phyloP scores from a whole-genome alignment of 1,140 invertebrate genomes.

The Battus philenor region DNA sequence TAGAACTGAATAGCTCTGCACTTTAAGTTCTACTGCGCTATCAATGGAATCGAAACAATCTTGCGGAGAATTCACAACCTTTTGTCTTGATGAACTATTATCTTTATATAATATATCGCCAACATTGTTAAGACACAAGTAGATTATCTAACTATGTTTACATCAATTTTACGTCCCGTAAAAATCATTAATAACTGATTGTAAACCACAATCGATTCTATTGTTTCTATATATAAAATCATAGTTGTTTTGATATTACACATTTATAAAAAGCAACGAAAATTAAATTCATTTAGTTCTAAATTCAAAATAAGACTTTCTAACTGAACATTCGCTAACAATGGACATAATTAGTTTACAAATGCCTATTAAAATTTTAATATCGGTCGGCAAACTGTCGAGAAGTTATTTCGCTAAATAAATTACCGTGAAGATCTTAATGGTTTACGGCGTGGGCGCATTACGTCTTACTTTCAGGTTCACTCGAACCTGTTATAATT shows the following conservation, averaged over 20 bases:
- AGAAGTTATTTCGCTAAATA: constrained; percentile 1
- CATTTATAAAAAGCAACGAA: not conserved
- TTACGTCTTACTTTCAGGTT: constrained; percentile 4
- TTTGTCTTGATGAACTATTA: too few species aligned
- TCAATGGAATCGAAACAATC: constrained; percentile 1
- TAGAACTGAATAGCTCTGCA: not conserved
- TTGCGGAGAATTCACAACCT: not conserved
- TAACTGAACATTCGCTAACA: too few species aligned
- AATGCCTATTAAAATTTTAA: too few species aligned
- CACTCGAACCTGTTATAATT: too few species aligned
- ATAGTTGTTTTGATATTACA: not conserved
- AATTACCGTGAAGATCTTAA: constrained; percentile 11
- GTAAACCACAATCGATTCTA: too few species aligned
- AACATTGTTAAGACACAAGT: too few species aligned
- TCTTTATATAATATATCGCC: too few species aligned
- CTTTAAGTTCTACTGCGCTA: not conserved
- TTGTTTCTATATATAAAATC: not conserved
- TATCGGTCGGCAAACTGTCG: not conserved
- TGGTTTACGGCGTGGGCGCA: constrained; percentile 4
- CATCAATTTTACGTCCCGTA: too few species aligned
- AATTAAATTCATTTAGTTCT: not conserved
- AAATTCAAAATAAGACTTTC: too few species aligned
- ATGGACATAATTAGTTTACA: too few species aligned
- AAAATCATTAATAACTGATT: too few species aligned
- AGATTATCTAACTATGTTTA: too few species aligned